Evolutionary conservation across 1,140 invertebrate species (phyloP).

Genomic region (Gryllus bimaculatus): DNA sequence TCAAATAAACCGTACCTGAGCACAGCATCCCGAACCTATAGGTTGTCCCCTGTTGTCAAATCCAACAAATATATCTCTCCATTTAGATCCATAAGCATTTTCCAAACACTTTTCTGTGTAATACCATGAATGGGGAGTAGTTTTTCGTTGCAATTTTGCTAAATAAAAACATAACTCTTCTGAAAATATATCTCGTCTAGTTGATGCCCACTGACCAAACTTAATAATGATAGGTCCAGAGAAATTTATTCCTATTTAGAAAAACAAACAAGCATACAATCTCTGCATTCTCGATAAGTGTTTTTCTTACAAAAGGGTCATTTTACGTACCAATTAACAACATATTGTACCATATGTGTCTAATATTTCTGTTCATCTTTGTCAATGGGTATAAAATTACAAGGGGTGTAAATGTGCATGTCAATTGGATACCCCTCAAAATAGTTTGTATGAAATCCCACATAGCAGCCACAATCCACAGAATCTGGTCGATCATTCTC

Average conservation of each 20-base stretch:
- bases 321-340: slow-evolving; percentile 10
- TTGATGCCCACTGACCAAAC: slow-evolving; percentile 44
- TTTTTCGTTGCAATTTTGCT: slow-evolving; percentile 34
- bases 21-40: slow-evolving; percentile 44
- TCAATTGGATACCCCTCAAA: slow-evolving; percentile 4
- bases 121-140: slow-evolving; percentile 34
- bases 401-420: slow-evolving; percentile 8
- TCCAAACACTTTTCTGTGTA: slow-evolving; percentile 32
- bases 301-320: not conserved
- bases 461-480: not conserved
- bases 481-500: not conserved
- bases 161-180: slow-evolving; percentile 36
- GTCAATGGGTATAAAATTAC: slow-evolving; percentile 13
- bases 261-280: not conserved
- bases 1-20: slow-evolving; percentile 35
- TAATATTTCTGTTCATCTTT: not conserved
- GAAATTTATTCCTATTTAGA: slow-evolving; percentile 29
- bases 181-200: slow-evolving; percentile 38
- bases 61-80: slow-evolving; percentile 33
- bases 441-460: not conserved
- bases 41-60: slow-evolving; percentile 31
- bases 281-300: not conserved
- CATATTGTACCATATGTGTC: slow-evolving; percentile 13
- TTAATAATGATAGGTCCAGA: slow-evolving; percentile 43
- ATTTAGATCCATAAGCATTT: slow-evolving; percentile 32